A percentile compares a stretch with the other conserved stretches of the same genome.
phyloP scores from a whole-genome alignment of 2,113 vertebrate genomes.

The Sphaerodactylus townsendi region DNA sequence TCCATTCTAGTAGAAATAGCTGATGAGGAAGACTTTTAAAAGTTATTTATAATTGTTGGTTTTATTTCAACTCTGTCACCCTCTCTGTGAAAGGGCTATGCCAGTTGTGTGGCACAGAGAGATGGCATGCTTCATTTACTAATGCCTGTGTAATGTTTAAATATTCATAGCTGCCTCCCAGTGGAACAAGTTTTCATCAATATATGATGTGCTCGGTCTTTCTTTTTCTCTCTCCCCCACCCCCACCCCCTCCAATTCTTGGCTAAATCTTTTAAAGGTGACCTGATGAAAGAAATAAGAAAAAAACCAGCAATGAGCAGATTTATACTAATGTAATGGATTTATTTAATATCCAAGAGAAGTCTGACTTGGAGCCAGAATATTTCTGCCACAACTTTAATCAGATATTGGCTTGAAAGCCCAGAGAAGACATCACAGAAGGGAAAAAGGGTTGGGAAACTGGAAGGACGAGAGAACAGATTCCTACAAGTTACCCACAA shows the following conservation, averaged over 20 bases:
- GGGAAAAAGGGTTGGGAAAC: background rate
- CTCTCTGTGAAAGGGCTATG: slow-evolving; percentile 29
- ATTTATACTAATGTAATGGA: slow-evolving; percentile 24
- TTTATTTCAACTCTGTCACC: slow-evolving; percentile 13
- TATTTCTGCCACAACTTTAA: background rate
- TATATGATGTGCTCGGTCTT: slow-evolving; percentile 62
- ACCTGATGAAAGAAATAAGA: slow-evolving; percentile 26
- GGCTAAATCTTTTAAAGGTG: slow-evolving; percentile 44
- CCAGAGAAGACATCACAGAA: background rate
- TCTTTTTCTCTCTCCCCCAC: background rate
- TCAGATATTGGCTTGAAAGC: background rate
- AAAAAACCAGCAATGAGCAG: background rate
- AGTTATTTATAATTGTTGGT: slow-evolving; percentile 23
- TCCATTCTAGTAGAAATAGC: background rate
- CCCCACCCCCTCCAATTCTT: slow-evolving; percentile 19
- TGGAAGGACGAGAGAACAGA: background rate
- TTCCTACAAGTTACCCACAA: background rate
- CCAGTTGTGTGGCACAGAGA: slow-evolving; percentile 20
- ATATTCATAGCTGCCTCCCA: slow-evolving; percentile 65
- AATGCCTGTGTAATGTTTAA: slow-evolving; percentile 51
- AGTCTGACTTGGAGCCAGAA: background rate
- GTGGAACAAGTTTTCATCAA: slow-evolving; percentile 62
- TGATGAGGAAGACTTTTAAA: background rate
- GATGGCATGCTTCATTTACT: slow-evolving; percentile 41
- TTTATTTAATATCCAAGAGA: background rate